phyloP scores from a whole-genome alignment of 2,113 vertebrate species.

The Platysteira castanea region DNA sequence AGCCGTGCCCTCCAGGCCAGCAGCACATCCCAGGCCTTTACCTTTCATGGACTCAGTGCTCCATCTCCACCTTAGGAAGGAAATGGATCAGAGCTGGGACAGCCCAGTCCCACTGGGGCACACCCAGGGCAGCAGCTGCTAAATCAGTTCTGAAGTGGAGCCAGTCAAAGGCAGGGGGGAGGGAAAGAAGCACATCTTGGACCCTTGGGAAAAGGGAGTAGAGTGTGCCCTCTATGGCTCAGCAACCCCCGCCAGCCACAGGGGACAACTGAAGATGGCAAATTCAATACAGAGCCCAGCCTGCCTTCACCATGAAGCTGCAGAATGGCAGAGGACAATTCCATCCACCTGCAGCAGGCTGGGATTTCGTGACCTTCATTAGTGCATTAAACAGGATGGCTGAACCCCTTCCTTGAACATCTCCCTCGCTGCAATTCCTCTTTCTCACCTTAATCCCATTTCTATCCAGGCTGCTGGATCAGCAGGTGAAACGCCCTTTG shows the following conservation, averaged over 20 bases:
- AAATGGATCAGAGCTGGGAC: neutral
- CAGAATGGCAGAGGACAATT: neutral
- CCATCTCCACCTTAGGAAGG: neutral
- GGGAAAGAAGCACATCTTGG: neutral
- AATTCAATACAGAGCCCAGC: neutral
- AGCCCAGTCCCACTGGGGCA: neutral
- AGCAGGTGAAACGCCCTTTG: neutral
- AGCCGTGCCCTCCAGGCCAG: neutral
- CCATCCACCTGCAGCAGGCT: fast-evolving
- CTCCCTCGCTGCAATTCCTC: neutral
- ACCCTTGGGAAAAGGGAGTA: neutral
- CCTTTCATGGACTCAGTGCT: neutral
- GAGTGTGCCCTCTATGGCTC: constrained; percentile 39
- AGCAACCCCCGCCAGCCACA: neutral
- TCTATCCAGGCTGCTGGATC: neutral
- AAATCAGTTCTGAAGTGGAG: neutral
- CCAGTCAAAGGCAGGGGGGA: neutral
- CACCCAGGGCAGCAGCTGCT: constrained; percentile 21
- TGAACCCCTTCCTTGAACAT: neutral
- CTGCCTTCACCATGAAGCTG: neutral
- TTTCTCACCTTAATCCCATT: neutral
- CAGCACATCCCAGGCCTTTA: neutral
- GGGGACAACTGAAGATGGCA: neutral
- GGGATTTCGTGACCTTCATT: neutral
- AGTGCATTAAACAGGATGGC: neutral